phyloP scores from a whole-genome alignment of 2,113 vertebrate species.

The Grantiella picta region DNA sequence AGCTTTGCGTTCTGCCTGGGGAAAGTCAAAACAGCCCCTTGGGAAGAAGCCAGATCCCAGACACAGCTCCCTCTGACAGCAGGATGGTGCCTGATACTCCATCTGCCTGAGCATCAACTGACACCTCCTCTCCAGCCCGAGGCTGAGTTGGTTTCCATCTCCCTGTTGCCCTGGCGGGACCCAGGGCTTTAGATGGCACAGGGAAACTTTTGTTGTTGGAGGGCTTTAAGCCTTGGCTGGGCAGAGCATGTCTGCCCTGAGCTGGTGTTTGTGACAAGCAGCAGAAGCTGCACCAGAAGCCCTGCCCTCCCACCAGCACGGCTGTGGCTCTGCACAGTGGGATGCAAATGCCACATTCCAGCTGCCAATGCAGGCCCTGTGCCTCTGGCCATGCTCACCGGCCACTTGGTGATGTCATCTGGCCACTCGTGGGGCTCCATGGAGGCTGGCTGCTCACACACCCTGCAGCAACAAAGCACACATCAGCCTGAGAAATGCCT shows the following conservation, averaged over 20 bases:
- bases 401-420: constrained; percentile 98
- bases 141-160: not conserved
- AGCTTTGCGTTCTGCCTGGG: not conserved
- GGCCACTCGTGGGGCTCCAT: constrained; percentile 94
- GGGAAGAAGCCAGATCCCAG: not conserved
- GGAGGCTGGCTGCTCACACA: constrained; percentile 93
- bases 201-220: not conserved
- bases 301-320: not conserved
- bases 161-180: not conserved
- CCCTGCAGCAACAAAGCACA: constrained; percentile 71
- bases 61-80: not conserved
- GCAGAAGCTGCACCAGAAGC: not conserved
- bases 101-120: not conserved
- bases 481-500: not conserved
- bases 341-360: not conserved
- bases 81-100: not conserved
- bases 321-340: not conserved
- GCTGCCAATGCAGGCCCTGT: not conserved
- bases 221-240: not conserved
- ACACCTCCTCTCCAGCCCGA: not conserved
- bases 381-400: constrained; percentile 73
- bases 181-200: not conserved
- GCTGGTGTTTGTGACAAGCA: not conserved
- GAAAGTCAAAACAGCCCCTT: not conserved
- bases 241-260: not conserved